Evolutionary conservation across 2,888 invertebrate species (phyloP).

Genomic region (Phragmatobia fuliginosa): DNA sequence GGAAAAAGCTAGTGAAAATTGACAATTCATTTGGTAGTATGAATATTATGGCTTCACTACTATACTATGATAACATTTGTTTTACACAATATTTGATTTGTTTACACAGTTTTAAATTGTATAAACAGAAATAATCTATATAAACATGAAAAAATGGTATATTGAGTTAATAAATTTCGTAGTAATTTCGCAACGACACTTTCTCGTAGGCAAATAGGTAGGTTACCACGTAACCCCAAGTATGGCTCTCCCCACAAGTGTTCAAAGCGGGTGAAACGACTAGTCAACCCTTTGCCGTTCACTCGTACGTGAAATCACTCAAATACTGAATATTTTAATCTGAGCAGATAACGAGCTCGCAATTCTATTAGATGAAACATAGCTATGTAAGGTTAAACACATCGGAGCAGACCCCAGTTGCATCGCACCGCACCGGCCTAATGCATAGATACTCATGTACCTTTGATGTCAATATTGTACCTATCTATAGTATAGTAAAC

Average conservation of each 20-base stretch:
- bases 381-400: constrained; percentile 82
- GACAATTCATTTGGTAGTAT: constrained; percentile 81
- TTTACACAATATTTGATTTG: neutral
- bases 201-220: constrained; percentile 75
- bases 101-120: neutral
- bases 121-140: constrained; percentile 20
- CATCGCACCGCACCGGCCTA: constrained; percentile 39
- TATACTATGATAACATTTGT: constrained; percentile 58
- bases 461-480: neutral
- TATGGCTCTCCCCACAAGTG: constrained; percentile 79
- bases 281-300: constrained; percentile 86
- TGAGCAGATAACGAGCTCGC: constrained; percentile 86
- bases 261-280: constrained; percentile 84
- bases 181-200: constrained; percentile 61
- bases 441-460: constrained; percentile 28
- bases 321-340: constrained; percentile 87
- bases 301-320: constrained; percentile 87
- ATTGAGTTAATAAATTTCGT: constrained; percentile 56
- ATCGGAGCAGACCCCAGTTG: constrained; percentile 58
- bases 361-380: constrained; percentile 86
- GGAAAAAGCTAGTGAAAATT: constrained; percentile 80
- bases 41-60: constrained; percentile 73
- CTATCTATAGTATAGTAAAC: neutral
- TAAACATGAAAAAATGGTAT: constrained; percentile 33
- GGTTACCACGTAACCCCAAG: constrained; percentile 63